Evolutionary conservation across 1,140 invertebrate genomes (phyloP).

Genomic region (Bombus turneri): DNA sequence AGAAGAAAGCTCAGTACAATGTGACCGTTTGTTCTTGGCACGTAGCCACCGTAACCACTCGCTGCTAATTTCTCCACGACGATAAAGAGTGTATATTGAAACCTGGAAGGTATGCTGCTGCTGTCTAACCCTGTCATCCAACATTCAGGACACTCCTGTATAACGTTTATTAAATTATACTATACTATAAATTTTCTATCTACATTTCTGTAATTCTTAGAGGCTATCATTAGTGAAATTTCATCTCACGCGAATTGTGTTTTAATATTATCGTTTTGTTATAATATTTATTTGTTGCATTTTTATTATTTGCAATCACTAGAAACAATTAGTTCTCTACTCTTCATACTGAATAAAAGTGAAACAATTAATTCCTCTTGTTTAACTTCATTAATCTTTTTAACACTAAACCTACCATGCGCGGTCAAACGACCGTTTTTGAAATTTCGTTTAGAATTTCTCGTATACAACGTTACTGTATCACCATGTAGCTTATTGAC

Average conservation of each 20-base stretch:
- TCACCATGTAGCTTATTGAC: too few relatives aligned
- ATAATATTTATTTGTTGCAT: neutral
- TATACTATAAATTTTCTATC: neutral
- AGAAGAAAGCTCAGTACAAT: slow-evolving; percentile 71
- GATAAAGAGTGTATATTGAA: slow-evolving; percentile 73
- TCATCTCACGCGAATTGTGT: neutral
- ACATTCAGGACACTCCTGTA: slow-evolving; percentile 71
- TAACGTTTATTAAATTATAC: neutral
- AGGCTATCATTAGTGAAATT: neutral
- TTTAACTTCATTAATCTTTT: neutral
- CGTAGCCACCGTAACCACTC: slow-evolving; percentile 71
- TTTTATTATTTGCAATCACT: too few relatives aligned
- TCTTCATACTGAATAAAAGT: neutral
- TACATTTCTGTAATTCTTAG: neutral
- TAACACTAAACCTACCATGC: too few relatives aligned
- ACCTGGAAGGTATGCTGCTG: slow-evolving; percentile 54
- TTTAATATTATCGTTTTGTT: neutral
- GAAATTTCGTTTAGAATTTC: too few relatives aligned
- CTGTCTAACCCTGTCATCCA: slow-evolving; percentile 65
- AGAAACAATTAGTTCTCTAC: neutral
- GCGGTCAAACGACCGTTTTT: too few relatives aligned
- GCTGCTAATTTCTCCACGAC: slow-evolving; percentile 76
- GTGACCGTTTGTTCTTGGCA: slow-evolving; percentile 60
- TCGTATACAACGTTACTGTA: too few relatives aligned
- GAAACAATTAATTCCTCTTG: neutral